These are phyloP conservation scores for Cotesia congregata DNA, from an alignment of 2,888 invertebrate genomes.

Conservation along the genomic window DNA sequence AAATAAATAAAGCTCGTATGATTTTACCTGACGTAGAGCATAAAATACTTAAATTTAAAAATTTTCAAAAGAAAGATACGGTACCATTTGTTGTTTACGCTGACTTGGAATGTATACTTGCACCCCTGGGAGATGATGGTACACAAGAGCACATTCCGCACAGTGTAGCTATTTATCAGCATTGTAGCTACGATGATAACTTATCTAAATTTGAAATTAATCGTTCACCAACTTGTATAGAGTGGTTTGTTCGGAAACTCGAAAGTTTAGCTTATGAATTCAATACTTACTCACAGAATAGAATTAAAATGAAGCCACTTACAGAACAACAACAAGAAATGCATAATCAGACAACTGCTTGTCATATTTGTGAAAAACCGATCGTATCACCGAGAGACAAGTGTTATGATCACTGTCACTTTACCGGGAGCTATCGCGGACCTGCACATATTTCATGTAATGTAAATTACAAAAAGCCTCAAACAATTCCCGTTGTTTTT, in stretches of 20 bases:
- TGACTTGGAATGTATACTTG: conserved; percentile 42
- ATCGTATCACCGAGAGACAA: not conserved
- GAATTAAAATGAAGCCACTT: conserved; percentile 32
- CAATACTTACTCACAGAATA: conserved; percentile 9
- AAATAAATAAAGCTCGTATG: too few species aligned
- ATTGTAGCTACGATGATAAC: conserved; percentile 33
- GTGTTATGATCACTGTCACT: conserved; percentile 9
- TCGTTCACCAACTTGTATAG: not conserved
- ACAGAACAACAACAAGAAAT: conserved; percentile 27
- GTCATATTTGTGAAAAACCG: not conserved
- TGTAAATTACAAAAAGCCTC: not conserved
- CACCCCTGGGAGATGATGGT: conserved; percentile 28
- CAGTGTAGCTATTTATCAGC: conserved; percentile 33
- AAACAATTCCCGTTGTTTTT: not conserved
- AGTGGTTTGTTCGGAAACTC: not conserved
- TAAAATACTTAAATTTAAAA: not conserved
- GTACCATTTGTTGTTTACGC: conserved; percentile 44
- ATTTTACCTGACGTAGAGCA: too few species aligned
- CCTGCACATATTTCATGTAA: not conserved
- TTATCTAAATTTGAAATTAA: conserved; percentile 34
- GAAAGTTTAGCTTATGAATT: not conserved
- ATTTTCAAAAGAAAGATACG: conserved; percentile 22
- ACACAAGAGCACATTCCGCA: conserved; percentile 36
- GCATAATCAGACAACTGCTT: conserved; percentile 18
- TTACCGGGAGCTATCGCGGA: not conserved